These are phyloP conservation scores for Callocephalon fimbriatum DNA, from an alignment of 2,113 vertebrate species.

Conservation along the genomic window DNA sequence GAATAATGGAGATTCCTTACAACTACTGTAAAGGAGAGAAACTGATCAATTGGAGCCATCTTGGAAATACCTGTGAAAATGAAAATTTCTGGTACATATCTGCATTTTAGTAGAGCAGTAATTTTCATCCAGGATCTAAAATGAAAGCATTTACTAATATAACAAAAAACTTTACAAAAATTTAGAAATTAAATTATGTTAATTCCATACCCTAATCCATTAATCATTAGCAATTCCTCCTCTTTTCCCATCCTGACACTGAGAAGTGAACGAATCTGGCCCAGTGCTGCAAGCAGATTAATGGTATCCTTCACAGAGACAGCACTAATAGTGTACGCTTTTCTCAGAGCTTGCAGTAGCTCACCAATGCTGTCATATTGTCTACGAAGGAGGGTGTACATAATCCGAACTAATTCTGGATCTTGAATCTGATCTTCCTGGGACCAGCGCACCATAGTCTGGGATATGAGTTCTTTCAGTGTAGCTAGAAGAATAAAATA, in stretches of 20 bases:
- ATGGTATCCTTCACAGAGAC: slow-evolving; percentile 92
- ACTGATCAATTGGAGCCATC: neutral
- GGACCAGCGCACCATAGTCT: slow-evolving; percentile 97
- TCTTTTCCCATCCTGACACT: slow-evolving; percentile 98
- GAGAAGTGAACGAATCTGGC: slow-evolving; percentile 95
- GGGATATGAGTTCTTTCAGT: slow-evolving; percentile 94
- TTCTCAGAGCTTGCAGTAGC: slow-evolving; percentile 91
- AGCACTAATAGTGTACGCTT: slow-evolving; percentile 95
- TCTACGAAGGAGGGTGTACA: slow-evolving; percentile 93
- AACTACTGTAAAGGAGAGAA: neutral
- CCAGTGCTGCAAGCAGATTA: slow-evolving; percentile 91
- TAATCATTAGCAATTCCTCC: slow-evolving; percentile 97
- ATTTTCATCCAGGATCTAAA: neutral
- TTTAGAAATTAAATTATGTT: neutral
- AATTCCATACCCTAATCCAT: slow-evolving; percentile 89
- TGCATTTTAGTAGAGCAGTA: neutral
- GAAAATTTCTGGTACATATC: neutral
- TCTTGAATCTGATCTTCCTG: slow-evolving; percentile 96
- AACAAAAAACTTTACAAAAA: neutral
- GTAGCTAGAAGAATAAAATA: slow-evolving; percentile 80
- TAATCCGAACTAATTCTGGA: slow-evolving; percentile 91
- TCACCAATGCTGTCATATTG: slow-evolving; percentile 98
- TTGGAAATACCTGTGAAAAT: neutral
- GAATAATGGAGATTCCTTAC: neutral
- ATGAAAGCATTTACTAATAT: neutral